Base-by-base conservation (phyloP, 2,113 vertebrate species). In the Tauraco erythrolophus region DNA sequence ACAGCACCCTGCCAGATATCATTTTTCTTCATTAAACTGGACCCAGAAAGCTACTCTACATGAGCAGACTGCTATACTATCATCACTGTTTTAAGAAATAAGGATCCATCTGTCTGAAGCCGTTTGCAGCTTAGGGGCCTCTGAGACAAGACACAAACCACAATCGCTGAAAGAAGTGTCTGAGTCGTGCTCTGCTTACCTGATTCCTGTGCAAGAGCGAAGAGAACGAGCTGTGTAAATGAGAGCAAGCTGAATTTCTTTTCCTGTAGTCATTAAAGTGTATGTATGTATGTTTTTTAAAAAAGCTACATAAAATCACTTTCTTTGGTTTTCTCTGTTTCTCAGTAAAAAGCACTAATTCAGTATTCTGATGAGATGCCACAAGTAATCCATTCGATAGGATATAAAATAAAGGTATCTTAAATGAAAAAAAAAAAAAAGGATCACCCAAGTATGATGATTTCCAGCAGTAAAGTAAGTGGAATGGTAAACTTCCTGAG, bases 401-500 rank as follows among this genome's bases (percentile, higher is more conserved):
- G 24, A 72, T 31, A 27, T 74, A 88, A 91, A 91, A 72, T n/a
- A 79, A 92, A 90, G 14, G 33, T 79, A 83, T 88, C 46, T 90
- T 51, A 92, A 85, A 92, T 64, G 21, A 10, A 60, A 66, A 28
- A 22, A 45, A 81, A n/a, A 43, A 54, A 85, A 66, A 82, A 94
- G 33, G 93, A 91, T 98, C 97, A 99, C 99, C 99, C 98, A 48
- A 99, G 98, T 91, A 99, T 92, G 94, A 98, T 97, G 57, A 98
- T 95, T 97, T 99, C 99, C 98, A 99, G 97, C 27, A 99, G 97
- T 96, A 99, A 98, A 46, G 99, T 99, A 94, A 99, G 98, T 82
- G 99, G 95, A 96, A 99, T 99, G 80, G 99, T 98, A 98, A 99
- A 99, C 96, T 99, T 99, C 93, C 99, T 98, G 95, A 99, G 98